Percentiles rank a stretch among this genome's conserved stretches.
These are phyloP conservation scores for Conopomorpha cramerella DNA, from an alignment of 1,140 invertebrate genomes.

Conservation along the genomic window DNA sequence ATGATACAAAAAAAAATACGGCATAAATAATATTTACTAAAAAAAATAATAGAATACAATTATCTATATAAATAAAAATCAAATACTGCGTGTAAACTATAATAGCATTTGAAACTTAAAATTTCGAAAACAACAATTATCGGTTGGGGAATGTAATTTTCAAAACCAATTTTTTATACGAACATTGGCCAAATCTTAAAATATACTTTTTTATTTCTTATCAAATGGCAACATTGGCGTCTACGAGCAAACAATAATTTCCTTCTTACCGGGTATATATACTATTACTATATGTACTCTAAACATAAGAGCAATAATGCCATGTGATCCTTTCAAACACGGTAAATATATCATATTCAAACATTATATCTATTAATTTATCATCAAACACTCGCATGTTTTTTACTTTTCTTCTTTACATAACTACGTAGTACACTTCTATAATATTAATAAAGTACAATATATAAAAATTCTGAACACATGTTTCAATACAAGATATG, in stretches of 20 bases:
- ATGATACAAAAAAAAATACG: slow-evolving; percentile 15
- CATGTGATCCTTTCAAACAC: too few relatives aligned
- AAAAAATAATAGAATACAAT: slow-evolving; percentile 7
- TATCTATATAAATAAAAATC: not conserved
- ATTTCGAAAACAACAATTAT: not conserved
- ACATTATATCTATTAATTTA: too few relatives aligned
- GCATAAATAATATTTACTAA: slow-evolving; percentile 10
- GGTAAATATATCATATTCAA: too few relatives aligned
- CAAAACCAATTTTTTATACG: slow-evolving; percentile 16
- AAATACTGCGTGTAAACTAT: not conserved
- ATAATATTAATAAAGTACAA: slow-evolving; percentile 24
- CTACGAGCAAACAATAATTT: too few relatives aligned
- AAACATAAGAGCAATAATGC: too few relatives aligned
- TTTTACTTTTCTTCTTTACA: not conserved
- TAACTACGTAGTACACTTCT: slow-evolving; percentile 16
- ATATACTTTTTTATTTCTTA: not conserved
- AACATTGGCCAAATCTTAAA: slow-evolving; percentile 1
- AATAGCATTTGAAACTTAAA: not conserved
- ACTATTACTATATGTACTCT: too few relatives aligned
- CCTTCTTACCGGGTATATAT: too few relatives aligned
- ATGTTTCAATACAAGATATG: slow-evolving; percentile 53
- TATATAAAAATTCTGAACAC: slow-evolving; percentile 47
- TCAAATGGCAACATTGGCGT: too few relatives aligned
- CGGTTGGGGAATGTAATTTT: slow-evolving; percentile 29
- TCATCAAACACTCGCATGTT: too few relatives aligned